Base-by-base conservation (phyloP, 2,113 vertebrate species). In the Oryzias curvinotus region DNA sequence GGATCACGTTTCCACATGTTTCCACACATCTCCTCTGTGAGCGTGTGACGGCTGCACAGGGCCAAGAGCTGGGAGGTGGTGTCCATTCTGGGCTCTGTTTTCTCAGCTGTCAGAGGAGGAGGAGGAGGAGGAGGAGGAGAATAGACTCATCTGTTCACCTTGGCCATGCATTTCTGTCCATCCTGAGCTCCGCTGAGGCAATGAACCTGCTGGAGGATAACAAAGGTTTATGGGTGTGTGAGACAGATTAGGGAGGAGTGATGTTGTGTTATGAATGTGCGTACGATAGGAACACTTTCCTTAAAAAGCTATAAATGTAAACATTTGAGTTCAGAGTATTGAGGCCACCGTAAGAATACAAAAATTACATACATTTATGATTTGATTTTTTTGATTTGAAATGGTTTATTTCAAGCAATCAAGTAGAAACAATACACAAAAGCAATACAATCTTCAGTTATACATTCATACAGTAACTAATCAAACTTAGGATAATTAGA, bases 51-150 rank as follows among this genome's bases (percentile, higher is more conserved):
- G n/a, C 15, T 25, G 19, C 23, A 5, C 46, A 48, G 17, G 30
- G 59, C 49, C 17, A 52, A 51, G 15, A 46, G 41, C 21, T 19
- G n/a, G 4, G 28, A 46, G 36, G 66, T 28, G 8, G 7, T 51
- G 52, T 25, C 2, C 23, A 62, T 44, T 49, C 47, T 14, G 48
- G 51, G 53, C 47, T 21, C 12, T 73, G 73, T 77, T 71, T 68
- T 74, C 15, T 60, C 79, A 81, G 74, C 79, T 81, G 74, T 17
- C 52, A 46, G 54, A 73, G 55, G 18, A 61, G 21, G 21, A 23
- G 21, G 21, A 21, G 21, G 21, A 23, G 21, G 21, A 23, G 21
- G 21, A n/a, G n/a, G n/a, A n/a, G 51, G 47, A 62, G 47, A 17
- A 57, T 16, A 16, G 26, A 36, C 42, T 15, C 18, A 51, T 21